These are phyloP conservation scores for Mastomys natalensis DNA, from an alignment of 2,113 vertebrate genomes.

Conservation along the genomic window DNA sequence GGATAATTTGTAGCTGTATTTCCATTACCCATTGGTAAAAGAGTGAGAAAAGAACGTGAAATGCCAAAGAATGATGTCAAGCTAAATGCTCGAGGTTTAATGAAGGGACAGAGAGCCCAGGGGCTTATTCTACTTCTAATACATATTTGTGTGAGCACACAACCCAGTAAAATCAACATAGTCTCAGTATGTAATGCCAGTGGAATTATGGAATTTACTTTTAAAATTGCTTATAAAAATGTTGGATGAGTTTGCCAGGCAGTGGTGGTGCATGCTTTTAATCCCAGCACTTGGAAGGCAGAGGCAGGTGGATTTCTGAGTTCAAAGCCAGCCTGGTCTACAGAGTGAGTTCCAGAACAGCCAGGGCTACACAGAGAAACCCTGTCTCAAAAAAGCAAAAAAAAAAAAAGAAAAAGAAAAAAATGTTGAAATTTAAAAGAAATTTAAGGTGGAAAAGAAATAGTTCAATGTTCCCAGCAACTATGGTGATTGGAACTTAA, in stretches of 20 bases:
- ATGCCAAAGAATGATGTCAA: slow-evolving; percentile 79
- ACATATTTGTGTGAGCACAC: slow-evolving; percentile 49
- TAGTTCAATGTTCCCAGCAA: not conserved
- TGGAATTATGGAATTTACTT: slow-evolving; percentile 65
- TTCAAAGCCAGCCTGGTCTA: no score
- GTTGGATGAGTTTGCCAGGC: not conserved
- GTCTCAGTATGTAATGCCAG: slow-evolving; percentile 19
- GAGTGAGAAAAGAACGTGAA: slow-evolving; percentile 69
- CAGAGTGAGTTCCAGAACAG: no score
- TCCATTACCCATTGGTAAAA: slow-evolving; percentile 72
- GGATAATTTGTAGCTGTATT: slow-evolving; percentile 73
- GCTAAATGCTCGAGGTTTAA: slow-evolving; percentile 60
- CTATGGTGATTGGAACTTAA: not conserved
- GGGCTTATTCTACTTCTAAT: slow-evolving; percentile 59
- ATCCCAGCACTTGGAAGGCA: no score
- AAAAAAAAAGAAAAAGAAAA: no score
- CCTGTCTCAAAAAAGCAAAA: no score
- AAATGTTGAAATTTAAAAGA: slow-evolving; percentile 66
- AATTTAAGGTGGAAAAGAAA: slow-evolving; percentile 63
- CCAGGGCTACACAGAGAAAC: no score
- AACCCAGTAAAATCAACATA: slow-evolving; percentile 51
- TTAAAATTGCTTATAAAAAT: slow-evolving; percentile 66
- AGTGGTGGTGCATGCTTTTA: no score
- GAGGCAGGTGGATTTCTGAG: no score
- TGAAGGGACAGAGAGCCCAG: slow-evolving; percentile 61